A percentile compares a stretch with the other conserved stretches of the same genome.
These are phyloP conservation scores for Potamilus streckersoni DNA, from an alignment of 1,140 invertebrate genomes.

Conservation along the genomic window DNA sequence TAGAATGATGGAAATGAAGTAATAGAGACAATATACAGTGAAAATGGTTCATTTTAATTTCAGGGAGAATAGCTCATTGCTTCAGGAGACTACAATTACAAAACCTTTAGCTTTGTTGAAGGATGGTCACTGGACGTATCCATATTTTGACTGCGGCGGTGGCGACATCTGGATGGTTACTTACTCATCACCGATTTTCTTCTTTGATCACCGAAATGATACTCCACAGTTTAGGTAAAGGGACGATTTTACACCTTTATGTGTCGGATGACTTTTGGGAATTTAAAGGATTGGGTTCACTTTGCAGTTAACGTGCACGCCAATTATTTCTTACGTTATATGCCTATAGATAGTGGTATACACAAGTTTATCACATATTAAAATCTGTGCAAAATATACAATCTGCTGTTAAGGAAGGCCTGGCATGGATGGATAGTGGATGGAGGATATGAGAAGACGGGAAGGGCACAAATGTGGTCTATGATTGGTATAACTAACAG, in stretches of 20 bases:
- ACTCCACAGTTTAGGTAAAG: slow-evolving; percentile 28
- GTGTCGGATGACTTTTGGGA: not conserved
- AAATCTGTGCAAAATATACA: not conserved
- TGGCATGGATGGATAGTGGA: too few relatives aligned
- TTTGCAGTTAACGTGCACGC: not conserved
- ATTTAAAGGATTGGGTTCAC: not conserved
- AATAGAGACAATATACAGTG: too few relatives aligned
- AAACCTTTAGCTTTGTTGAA: slow-evolving; percentile 72
- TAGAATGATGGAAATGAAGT: too few relatives aligned
- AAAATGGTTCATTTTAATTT: not conserved
- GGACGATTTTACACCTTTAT: not conserved
- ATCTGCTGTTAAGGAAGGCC: not conserved
- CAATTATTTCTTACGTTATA: not conserved
- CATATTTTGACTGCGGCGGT: slow-evolving; percentile 95
- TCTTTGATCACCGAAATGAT: not conserved
- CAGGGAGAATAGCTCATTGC: slow-evolving; percentile 11
- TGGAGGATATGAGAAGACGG: too few relatives aligned
- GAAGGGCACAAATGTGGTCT: too few relatives aligned
- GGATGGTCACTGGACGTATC: slow-evolving; percentile 95
- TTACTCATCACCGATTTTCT: slow-evolving; percentile 93
- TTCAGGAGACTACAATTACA: slow-evolving; percentile 70
- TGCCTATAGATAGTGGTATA: not conserved
- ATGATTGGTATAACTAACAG: too few relatives aligned
- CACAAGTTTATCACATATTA: not conserved
- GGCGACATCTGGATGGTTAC: slow-evolving; percentile 98